Base-by-base conservation (phyloP, 2,113 vertebrate species). In the Pantherophis guttatus region DNA sequence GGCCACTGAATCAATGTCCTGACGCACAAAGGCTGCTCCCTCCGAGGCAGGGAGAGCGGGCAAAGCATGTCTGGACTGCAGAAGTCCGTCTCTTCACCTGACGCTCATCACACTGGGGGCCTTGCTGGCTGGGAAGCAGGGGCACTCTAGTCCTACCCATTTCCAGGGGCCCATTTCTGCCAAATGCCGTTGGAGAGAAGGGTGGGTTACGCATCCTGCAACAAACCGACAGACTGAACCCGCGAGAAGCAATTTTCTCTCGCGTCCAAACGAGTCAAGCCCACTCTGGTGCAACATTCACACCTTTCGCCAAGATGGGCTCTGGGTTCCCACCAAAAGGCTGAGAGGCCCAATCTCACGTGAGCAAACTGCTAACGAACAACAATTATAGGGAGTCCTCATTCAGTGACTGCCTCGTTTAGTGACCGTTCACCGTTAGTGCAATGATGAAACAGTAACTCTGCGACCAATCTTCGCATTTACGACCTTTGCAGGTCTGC, bases 1-100 rank as follows among this genome's bases (percentile, higher is more conserved):
- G 0, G 0, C 24, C 90, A 12, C 44, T 21, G 1, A 23, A 93
- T n/a, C 3, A 0, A 17, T 58, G 9, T 50, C 59, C 2, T 1
- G n/a, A 59, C 29, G 1, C 52, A 53, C 1, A n/a, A 10, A 8
- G 0, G 39, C 17, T 0, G 1, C 81, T 5, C 24, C 0, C 24
- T 15, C 0, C 0, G 11, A 23, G 9, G 7, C 5, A 11, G 24
- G 15, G 11, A 44, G 59, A 13, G 17, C 48, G 13, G 9, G 6
- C 44, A 48, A 0, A 0, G 33, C 13, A 0, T 7, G 13, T 21
- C 33, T 44, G 33, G 33, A 21, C 75, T 0, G 33, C 33, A 33
- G 70, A 39, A 1, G 33, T 0, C 70, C 9, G n/a, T 19, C 70
- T 39, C 17, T 3, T 39, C 2, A 2, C 33, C 70, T 1, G n/a